Conservation (phyloP, 2,888 invertebrate species). For the Eudasyphora cyanicolor region DNA sequence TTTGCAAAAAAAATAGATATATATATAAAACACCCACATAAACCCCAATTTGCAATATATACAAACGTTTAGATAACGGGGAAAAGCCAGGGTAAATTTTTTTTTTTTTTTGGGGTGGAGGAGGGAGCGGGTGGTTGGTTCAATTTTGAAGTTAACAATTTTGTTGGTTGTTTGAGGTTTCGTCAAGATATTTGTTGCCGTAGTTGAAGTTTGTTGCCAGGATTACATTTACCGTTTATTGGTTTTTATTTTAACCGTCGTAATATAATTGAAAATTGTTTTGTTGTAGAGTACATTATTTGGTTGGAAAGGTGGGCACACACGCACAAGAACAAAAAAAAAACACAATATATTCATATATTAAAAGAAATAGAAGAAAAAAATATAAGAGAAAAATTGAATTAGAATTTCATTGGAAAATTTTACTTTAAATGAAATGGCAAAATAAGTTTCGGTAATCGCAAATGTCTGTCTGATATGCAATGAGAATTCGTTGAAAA, state of each 20-base stretch:
- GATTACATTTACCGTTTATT: constrained; percentile 47
- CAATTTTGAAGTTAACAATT: constrained; percentile 49
- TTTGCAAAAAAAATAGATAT: too few relatives aligned
- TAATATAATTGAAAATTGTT: constrained; percentile 20
- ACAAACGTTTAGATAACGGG: neutral
- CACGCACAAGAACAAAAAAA: neutral
- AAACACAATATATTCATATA: too few relatives aligned
- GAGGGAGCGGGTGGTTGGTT: neutral
- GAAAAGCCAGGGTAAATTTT: constrained; percentile 4
- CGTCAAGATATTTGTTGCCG: constrained; percentile 51
- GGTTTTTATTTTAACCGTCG: constrained; percentile 26
- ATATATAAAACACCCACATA: neutral
- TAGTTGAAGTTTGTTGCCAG: constrained; percentile 18
- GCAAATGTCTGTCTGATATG: constrained; percentile 15
- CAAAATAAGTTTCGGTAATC: constrained; percentile 7
- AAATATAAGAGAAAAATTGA: constrained; percentile 34
- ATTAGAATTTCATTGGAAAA: constrained; percentile 19
- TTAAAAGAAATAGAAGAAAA: constrained; percentile 37
- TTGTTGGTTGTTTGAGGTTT: constrained; percentile 24
- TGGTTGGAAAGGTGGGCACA: neutral
- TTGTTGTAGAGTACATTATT: neutral
- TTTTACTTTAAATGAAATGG: constrained; percentile 21
- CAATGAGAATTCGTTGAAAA: constrained; percentile 3
- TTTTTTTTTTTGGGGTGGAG: constrained; percentile 44
- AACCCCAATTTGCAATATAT: too few relatives aligned